Percentiles rank a stretch among this genome's conserved stretches.
These are phyloP conservation scores for Bombylius discolor DNA, from an alignment of 2,888 invertebrate species.

Conservation along the genomic window DNA sequence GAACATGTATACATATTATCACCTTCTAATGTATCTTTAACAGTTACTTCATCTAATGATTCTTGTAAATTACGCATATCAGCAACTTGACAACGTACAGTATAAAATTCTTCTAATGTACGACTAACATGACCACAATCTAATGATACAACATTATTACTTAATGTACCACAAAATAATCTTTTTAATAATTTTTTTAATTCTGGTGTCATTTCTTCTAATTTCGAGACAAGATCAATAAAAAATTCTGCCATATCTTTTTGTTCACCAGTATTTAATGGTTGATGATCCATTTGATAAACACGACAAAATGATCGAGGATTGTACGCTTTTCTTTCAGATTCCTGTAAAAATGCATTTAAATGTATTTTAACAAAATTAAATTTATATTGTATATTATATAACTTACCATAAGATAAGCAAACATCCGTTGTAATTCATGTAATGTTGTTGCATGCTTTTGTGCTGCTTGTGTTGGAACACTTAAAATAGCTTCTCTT, in stretches of 20 bases:
- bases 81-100: constrained; percentile 89
- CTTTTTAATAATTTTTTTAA: constrained; percentile 79
- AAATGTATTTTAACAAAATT: constrained; percentile 5
- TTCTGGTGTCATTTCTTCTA: constrained; percentile 91
- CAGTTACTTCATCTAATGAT: constrained; percentile 91
- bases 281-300: constrained; percentile 95
- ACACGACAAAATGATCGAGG: constrained; percentile 91
- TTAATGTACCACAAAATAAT: constrained; percentile 84
- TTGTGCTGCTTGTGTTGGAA: constrained; percentile 56
- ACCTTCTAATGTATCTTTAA: constrained; percentile 90
- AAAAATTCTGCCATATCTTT: constrained; percentile 98
- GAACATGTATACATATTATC: constrained; percentile 98
- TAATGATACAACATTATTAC: constrained; percentile 89
- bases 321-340: constrained; percentile 90
- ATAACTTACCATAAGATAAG: constrained; percentile 52
- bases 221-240: constrained; percentile 87
- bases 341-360: constrained; percentile 46
- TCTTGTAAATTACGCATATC: constrained; percentile 94
- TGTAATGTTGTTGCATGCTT: constrained; percentile 71
- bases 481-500: constrained; percentile 65
- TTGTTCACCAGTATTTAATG: constrained; percentile 89
- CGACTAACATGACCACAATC: constrained; percentile 92
- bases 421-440: constrained; percentile 91
- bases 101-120: constrained; percentile 91
- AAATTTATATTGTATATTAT: neutral